Conservation (phyloP, 2,888 invertebrate genomes). For the Sinodicranocentrus sp. region DNA sequence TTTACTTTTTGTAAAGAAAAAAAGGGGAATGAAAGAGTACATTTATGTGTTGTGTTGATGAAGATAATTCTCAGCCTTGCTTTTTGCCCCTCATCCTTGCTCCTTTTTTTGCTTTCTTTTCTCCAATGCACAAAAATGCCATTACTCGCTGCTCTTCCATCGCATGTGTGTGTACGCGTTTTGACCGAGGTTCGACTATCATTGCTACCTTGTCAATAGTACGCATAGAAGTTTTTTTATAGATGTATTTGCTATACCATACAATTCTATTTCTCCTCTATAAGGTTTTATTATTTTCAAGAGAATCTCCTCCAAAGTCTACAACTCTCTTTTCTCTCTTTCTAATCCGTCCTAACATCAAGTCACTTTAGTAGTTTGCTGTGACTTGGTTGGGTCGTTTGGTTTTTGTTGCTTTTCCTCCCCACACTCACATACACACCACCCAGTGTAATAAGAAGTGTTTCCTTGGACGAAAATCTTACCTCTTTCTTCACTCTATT, state of each 20-base stretch:
- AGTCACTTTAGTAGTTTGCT: constrained; percentile 32
- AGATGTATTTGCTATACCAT: too few species aligned
- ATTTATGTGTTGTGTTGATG: constrained; percentile 37
- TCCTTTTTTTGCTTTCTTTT: constrained; percentile 6
- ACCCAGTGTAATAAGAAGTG: too few species aligned
- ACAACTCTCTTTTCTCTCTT: constrained; percentile 34
- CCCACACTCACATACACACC: background rate
- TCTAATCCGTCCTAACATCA: constrained; percentile 46
- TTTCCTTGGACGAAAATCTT: too few species aligned
- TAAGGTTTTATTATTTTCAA: background rate
- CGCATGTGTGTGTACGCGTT: constrained; percentile 22
- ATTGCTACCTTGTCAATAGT: background rate
- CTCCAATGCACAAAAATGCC: background rate
- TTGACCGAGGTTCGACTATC: constrained; percentile 37
- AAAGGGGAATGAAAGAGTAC: background rate
- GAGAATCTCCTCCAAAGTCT: constrained; percentile 14
- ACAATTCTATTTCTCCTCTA: too few species aligned
- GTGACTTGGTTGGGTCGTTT: constrained; percentile 10
- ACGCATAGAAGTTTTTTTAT: too few species aligned
- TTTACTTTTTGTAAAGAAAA: too few species aligned
- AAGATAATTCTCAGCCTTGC: constrained; percentile 23
- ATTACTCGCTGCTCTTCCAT: constrained; percentile 6
- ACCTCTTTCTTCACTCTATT: too few species aligned
- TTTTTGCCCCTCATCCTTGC: background rate
- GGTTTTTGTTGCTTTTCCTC: constrained; percentile 29